Conservation (phyloP, 2,888 invertebrate species). For the Drosophila fungiperda region DNA sequence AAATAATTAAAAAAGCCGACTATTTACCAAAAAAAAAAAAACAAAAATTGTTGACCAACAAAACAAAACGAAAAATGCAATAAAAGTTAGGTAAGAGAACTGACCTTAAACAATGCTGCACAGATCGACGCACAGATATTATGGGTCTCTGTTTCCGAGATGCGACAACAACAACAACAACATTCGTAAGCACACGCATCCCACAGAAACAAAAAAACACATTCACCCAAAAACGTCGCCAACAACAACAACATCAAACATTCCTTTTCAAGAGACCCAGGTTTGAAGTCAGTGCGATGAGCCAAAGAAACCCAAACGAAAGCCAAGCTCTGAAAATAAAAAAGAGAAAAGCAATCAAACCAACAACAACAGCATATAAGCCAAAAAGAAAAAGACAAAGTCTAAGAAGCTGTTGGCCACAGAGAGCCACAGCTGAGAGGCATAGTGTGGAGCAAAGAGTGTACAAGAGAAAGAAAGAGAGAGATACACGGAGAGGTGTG, state of each 20-base stretch:
- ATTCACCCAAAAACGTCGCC: conserved; percentile 63
- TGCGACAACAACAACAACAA: conserved; percentile 30
- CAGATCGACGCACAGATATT: conserved; percentile 42
- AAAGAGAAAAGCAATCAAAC: conserved; percentile 62
- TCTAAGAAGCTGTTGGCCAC: conserved; percentile 46
- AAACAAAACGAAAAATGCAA: conserved; percentile 61
- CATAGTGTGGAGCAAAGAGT: conserved; percentile 28
- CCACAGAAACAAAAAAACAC: conserved; percentile 38
- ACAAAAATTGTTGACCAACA: conserved; percentile 44
- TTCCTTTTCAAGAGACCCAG: conserved; percentile 64
- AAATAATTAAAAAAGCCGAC: conserved; percentile 49
- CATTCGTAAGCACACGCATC: conserved; percentile 18
- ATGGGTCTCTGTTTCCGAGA: conserved; percentile 22
- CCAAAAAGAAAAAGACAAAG: conserved; percentile 41
- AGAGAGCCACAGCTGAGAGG: conserved; percentile 54
- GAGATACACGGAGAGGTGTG: conserved; percentile 6
- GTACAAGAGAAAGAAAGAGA: conserved; percentile 13
- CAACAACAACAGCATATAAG: conserved; percentile 25
- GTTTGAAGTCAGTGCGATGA: conserved; percentile 28
- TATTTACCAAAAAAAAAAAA: conserved; percentile 32
- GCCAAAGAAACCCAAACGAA: conserved; percentile 59
- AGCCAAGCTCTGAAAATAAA: conserved; percentile 66
- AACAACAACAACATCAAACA: conserved; percentile 51
- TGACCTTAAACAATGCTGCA: conserved; percentile 81
- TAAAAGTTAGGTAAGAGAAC: conserved; percentile 77